A percentile compares a stretch with the other conserved stretches of the same genome.
These are phyloP conservation scores for Zosterops borbonicus DNA, from an alignment of 2,113 vertebrate species.

Conservation along the genomic window DNA sequence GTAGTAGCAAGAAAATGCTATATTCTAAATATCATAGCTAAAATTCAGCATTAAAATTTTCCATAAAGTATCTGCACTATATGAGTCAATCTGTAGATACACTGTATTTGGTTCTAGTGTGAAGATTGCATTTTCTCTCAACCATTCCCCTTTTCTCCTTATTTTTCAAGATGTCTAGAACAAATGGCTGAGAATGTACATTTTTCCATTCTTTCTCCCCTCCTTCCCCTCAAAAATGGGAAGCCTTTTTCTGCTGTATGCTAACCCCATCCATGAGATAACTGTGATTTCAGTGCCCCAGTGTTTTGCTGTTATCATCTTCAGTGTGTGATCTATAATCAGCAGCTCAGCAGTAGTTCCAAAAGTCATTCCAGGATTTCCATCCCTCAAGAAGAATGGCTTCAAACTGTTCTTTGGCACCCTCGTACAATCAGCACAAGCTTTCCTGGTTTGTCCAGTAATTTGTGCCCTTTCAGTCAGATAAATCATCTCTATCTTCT, in stretches of 20 bases:
- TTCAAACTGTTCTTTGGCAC: not conserved
- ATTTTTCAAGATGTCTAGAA: not conserved
- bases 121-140: not conserved
- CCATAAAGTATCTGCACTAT: not conserved
- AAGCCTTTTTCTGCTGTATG: not conserved
- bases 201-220: not conserved
- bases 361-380: not conserved
- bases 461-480: not conserved
- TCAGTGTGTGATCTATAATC: not conserved
- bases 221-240: not conserved
- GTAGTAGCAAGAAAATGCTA: not conserved
- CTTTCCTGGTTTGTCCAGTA: not conserved
- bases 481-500: not conserved
- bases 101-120: not conserved
- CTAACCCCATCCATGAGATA: not conserved
- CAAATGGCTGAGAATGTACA: not conserved
- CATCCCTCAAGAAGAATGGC: not conserved
- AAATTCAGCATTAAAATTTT: not conserved
- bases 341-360: not conserved
- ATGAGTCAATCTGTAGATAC: not conserved
- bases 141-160: not conserved
- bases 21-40: not conserved
- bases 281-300: not conserved
- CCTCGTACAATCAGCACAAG: not conserved
- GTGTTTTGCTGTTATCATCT: not conserved